phyloP scores from a whole-genome alignment of 2,888 invertebrate species.

The Drosophila ezoana region DNA sequence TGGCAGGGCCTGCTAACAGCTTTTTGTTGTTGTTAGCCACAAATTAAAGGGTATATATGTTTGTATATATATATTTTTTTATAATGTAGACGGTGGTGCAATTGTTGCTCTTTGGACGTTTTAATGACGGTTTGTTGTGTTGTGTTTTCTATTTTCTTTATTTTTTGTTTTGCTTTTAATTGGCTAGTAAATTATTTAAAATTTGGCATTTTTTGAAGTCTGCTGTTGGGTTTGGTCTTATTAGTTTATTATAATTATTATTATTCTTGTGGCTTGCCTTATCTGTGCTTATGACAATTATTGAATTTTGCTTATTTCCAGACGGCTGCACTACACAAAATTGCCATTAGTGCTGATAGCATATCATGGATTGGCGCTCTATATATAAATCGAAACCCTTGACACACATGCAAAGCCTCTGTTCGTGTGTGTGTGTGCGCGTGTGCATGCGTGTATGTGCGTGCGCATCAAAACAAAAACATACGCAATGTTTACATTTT shows the following conservation, averaged over 20 bases:
- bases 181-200: constrained; percentile 42
- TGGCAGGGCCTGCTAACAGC: constrained; percentile 33
- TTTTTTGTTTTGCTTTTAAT: constrained; percentile 23
- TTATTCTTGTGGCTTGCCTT: constrained; percentile 13
- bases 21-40: constrained; percentile 39
- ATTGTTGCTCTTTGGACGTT: constrained; percentile 53
- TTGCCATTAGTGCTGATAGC: constrained; percentile 63
- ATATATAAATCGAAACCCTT: constrained; percentile 50
- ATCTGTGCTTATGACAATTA: constrained; percentile 34
- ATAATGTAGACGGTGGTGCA: constrained; percentile 51
- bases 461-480: constrained; percentile 73
- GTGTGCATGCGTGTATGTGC: constrained; percentile 22
- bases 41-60: constrained; percentile 11
- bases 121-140: constrained; percentile 27
- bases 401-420: constrained; percentile 17
- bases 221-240: constrained; percentile 21
- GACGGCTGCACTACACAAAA: constrained; percentile 44
- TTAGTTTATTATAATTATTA: not conserved
- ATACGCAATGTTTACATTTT: constrained; percentile 76
- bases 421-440: not conserved
- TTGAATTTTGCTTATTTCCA: constrained; percentile 67
- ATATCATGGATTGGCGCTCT: constrained; percentile 61
- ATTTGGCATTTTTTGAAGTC: constrained; percentile 57
- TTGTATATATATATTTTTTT: constrained; percentile 5
- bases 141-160: not conserved